Conservation (phyloP, 2,888 invertebrate species). For the Pyrocoelia pectoralis region DNA sequence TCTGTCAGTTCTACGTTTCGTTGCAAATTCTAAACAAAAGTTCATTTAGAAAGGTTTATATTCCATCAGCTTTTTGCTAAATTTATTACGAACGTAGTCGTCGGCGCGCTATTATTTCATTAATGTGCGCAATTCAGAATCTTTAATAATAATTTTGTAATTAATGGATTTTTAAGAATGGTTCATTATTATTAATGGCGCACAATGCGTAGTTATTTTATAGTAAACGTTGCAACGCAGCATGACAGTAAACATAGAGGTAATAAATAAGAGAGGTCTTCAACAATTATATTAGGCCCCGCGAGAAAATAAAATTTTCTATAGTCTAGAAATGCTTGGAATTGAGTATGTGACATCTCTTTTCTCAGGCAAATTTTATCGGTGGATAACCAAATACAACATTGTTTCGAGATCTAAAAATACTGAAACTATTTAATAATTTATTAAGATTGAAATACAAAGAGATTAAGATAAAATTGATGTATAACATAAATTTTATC, state of each 20-base stretch:
- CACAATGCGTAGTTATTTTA: constrained; percentile 15
- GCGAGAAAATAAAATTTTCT: constrained; percentile 18
- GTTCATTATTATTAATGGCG: constrained; percentile 2
- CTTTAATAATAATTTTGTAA: background rate
- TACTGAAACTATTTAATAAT: constrained; percentile 29
- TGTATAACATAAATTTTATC: constrained; percentile 40
- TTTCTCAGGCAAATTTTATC: background rate
- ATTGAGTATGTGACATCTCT: background rate
- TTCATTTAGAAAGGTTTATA: constrained; percentile 17
- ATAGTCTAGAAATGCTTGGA: background rate
- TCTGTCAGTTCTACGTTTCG: constrained; percentile 24
- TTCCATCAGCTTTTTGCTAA: background rate
- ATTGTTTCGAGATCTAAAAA: constrained; percentile 14
- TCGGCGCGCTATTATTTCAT: too few relatives aligned
- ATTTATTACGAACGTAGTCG: background rate
- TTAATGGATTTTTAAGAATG: background rate
- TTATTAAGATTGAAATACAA: constrained; percentile 31
- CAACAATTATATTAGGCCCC: constrained; percentile 29
- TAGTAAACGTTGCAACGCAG: constrained; percentile 21
- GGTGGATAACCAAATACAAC: background rate
- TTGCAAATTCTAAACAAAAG: constrained; percentile 14
- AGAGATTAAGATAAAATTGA: constrained; percentile 38
- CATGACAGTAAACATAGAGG: constrained; percentile 20
- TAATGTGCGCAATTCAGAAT: too few relatives aligned
- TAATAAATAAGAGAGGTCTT: constrained; percentile 20